These are phyloP conservation scores for Eupelmus urozonus DNA, from an alignment of 2,888 invertebrate genomes.

Conservation along the genomic window DNA sequence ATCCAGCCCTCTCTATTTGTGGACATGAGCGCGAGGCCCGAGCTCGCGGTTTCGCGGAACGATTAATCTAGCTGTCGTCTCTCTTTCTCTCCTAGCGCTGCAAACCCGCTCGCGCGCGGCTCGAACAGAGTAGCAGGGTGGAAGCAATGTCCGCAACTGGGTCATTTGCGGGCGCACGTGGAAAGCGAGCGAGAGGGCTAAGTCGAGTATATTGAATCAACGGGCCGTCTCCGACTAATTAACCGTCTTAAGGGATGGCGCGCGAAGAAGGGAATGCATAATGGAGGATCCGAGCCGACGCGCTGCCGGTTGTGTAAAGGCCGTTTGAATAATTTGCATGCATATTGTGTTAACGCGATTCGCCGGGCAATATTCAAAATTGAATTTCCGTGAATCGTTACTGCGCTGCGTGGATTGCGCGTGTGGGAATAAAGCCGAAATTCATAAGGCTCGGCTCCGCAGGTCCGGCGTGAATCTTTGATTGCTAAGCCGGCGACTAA, in stretches of 20 bases:
- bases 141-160: constrained; percentile 63
- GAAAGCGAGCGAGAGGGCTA: neutral
- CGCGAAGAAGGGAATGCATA: constrained; percentile 54
- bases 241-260: constrained; percentile 67
- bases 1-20: neutral
- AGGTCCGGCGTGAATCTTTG: constrained; percentile 23
- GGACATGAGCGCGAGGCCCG: constrained; percentile 5
- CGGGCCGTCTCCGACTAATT: constrained; percentile 67
- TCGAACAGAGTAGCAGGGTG: neutral
- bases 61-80: constrained; percentile 60
- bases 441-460: constrained; percentile 13
- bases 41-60: constrained; percentile 35
- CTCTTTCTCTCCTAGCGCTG: no score
- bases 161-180: constrained; percentile 62
- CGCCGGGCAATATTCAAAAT: constrained; percentile 35
- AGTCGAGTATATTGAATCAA: constrained; percentile 66
- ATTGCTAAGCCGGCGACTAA: neutral
- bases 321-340: constrained; percentile 48
- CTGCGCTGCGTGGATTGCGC: neutral
- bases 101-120: neutral
- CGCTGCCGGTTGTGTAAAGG: neutral
- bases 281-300: constrained; percentile 27
- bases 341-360: constrained; percentile 46
- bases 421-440: neutral
- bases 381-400: constrained; percentile 36